Conservation (phyloP, 2,113 vertebrate genomes). For the Callospermophilus lateralis region DNA sequence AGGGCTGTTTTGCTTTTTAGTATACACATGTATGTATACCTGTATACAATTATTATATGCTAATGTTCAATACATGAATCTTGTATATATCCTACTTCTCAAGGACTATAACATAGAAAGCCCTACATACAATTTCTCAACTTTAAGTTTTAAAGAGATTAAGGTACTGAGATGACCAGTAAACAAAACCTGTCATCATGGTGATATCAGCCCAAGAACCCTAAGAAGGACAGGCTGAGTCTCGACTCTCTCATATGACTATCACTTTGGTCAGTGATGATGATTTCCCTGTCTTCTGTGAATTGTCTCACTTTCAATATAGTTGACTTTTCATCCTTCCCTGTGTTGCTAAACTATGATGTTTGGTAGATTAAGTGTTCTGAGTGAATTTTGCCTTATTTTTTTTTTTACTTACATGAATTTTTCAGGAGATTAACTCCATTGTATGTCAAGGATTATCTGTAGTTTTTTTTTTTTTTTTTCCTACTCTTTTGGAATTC, state of each 20-base stretch:
- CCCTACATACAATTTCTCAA: background rate
- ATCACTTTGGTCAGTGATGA: background rate
- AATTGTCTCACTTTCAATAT: background rate
- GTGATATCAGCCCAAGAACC: background rate
- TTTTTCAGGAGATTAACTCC: background rate
- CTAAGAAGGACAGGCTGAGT: background rate
- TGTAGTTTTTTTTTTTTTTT: background rate
- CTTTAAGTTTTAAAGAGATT: background rate
- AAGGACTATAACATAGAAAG: background rate
- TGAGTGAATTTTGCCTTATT: background rate
- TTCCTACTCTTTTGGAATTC: background rate
- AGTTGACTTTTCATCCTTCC: background rate
- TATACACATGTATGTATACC: background rate
- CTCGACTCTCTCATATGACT: background rate
- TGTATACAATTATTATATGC: background rate
- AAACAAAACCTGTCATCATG: background rate
- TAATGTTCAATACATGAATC: background rate
- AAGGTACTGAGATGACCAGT: background rate
- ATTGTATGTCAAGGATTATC: background rate
- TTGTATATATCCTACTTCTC: background rate
- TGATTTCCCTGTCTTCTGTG: background rate
- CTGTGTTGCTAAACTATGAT: background rate
- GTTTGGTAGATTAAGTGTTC: background rate
- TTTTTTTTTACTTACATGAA: background rate
- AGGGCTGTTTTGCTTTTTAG: accelerated